Percentiles rank a stretch among this genome's conserved stretches.
These are phyloP conservation scores for Cirrhinus molitorella DNA, from an alignment of 2,797 vertebrate species.

Conservation along the genomic window DNA sequence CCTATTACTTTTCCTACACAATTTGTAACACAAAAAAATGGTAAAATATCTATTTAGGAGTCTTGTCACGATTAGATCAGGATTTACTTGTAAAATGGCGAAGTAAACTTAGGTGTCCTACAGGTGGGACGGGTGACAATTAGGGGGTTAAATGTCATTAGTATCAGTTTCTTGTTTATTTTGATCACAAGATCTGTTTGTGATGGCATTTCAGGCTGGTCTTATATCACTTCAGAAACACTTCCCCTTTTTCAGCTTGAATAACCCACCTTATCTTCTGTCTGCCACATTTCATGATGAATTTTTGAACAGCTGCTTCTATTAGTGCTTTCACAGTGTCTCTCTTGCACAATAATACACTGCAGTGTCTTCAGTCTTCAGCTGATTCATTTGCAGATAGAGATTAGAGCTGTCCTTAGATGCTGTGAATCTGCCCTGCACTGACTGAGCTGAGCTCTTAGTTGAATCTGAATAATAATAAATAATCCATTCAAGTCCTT, in stretches of 20 bases:
- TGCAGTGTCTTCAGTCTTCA: constrained; percentile 41
- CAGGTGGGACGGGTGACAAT: no score
- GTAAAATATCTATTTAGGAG: no score
- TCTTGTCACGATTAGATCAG: no score
- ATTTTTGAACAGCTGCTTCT: background rate
- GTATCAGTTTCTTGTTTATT: no score
- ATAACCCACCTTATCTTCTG: background rate
- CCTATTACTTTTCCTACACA: no score
- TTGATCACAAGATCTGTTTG: no score
- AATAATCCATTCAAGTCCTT: constrained; percentile 33
- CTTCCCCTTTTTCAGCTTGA: background rate
- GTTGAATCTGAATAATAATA: no score
- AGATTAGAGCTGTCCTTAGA: constrained; percentile 29
- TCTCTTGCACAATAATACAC: constrained; percentile 50
- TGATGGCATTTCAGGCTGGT: background rate
- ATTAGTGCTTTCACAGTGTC: background rate
- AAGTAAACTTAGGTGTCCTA: no score
- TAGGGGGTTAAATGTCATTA: background rate
- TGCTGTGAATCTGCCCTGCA: constrained; percentile 40
- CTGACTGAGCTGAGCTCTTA: background rate
- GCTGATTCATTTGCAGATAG: constrained; percentile 29
- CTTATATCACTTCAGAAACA: background rate
- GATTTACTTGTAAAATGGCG: no score
- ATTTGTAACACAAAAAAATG: no score
- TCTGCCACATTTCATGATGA: background rate